Evolutionary conservation across 2,113 vertebrate species (phyloP).

Genomic region (Aleadryas rufinucha): DNA sequence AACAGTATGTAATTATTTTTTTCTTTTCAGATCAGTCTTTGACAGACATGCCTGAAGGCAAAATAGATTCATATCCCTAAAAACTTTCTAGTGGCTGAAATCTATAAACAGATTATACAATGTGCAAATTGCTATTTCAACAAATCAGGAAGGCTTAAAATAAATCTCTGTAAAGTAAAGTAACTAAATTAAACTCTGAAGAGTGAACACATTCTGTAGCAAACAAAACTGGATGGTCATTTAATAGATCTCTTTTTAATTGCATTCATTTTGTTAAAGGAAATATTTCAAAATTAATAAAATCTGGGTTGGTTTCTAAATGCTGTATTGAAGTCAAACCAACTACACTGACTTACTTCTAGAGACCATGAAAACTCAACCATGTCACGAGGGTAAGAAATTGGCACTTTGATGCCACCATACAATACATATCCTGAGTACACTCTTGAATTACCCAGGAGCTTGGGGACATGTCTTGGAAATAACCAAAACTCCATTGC

Average conservation of each 20-base stretch:
- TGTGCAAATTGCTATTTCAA: slow-evolving; percentile 24
- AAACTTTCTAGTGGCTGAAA: neutral
- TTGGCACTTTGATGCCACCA: neutral
- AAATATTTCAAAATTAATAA: neutral
- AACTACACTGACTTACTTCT: neutral
- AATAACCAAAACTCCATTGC: neutral
- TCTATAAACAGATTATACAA: slow-evolving; percentile 16
- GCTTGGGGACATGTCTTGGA: neutral
- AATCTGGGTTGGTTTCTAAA: neutral
- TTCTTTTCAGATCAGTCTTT: slow-evolving; percentile 21
- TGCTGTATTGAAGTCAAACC: neutral
- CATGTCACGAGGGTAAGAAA: neutral
- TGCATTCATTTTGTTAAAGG: neutral
- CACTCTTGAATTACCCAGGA: neutral
- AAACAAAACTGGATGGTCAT: neutral
- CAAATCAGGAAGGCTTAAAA: neutral
- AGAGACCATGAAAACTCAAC: neutral
- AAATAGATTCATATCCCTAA: slow-evolving; percentile 15
- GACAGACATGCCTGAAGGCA: slow-evolving; percentile 37
- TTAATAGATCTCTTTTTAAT: neutral
- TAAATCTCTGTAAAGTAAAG: neutral
- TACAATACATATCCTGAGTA: neutral
- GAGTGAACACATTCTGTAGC: neutral
- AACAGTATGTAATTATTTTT: slow-evolving; percentile 24
- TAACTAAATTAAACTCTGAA: neutral